Evolutionary conservation across 1,140 invertebrate species (phyloP), one percentile per base, ranked within the genome.

Genomic region (Holcopasites calliopsidis): DNA sequence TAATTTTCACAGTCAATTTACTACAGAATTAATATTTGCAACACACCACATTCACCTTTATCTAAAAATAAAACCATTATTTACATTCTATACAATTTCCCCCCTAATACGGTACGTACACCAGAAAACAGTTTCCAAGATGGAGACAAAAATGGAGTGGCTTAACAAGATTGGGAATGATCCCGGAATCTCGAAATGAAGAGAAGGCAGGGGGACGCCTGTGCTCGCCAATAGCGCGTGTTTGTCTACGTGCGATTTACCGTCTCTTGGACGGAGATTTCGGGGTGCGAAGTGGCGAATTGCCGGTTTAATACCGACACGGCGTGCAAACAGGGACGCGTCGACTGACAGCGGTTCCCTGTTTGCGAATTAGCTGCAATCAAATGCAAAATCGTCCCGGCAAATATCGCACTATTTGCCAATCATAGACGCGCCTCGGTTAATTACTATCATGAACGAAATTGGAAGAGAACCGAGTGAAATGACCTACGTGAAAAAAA

Each of bases 311-410:
- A 79, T 76, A 76, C 68, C 76, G 71, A 76, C 80, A 18, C 42
- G 18, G 75, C 64, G 62, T 62, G 68, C 82, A 87, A 85, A 86
- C 21, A 69, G 68, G 49, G 38, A 52, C 72, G 72, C 50, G 57
- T 54, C 44, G 65, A 68, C 42, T 64, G 81, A 72, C 77, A 66
- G 68, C 57, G 75, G 81, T 71, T 80, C 47, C 64, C 47, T 87
- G 80, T 88, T 89, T 88, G 84, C 84, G 69, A 88, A 89, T 88
- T 88, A 88, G 85, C 75, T 77, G 85, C 81, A 90, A 88, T 89
- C 87, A 89, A 88, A 87, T 82, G 88, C 78, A 78, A 88, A 89
- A 89, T 89, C 85, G 84, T 83, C 58, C 81, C 62, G 73, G 64
- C 81, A 85, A 83, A 88, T 84, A 85, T 73, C 73, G 40, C 62